Base-by-base conservation (phyloP, 2,888 invertebrate genomes). In the Habrosyne pyritoides region DNA sequence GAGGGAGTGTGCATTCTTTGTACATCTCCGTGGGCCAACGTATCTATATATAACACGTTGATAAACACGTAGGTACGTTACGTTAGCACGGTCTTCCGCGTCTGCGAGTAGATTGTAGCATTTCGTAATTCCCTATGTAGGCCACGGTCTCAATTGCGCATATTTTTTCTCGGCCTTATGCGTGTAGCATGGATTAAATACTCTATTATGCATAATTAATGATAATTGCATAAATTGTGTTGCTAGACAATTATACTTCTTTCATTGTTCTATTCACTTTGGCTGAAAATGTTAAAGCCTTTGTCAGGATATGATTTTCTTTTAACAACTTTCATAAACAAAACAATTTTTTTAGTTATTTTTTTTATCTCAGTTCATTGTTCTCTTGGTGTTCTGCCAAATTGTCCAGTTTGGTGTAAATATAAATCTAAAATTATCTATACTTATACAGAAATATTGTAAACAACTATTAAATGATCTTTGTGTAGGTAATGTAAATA, bases 61-160 rank as follows among this genome's bases (percentile, higher is more conserved):
- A 86, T 87, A 84, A 84, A 84, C 78, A 79, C 71, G 71, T 78
- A 84, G 77, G 78, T 77, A 84, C 77, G 79, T 80, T 78, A 79
- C 84, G 81, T 78, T 82, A 72, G 74, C 77, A 68, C 72, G 71
- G 75, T 77, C 90, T 91, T 91, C 91, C 91, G 89, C 78, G 79
- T 88, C 73, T 79, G 69, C 66, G 50, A 28, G 28, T 79, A 76
- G 85, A 84, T 83, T 81, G 81, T 84, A 75, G 71, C 85, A 90
- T 92, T 91, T 92, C 91, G 91, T 91, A 91, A 91, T 86, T 82
- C 78, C 58, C 66, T 77, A 87, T 85, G 84, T 92, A 89, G 91
- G 91, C 91, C 91, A 91, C 73, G 91, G 91, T 88, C 89, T 82
- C 60, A 73, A 81, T 90, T 91, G 87, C 91, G 86, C 76, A 83